Conservation (phyloP, 2,113 vertebrate species). For the Mastomys natalensis region DNA sequence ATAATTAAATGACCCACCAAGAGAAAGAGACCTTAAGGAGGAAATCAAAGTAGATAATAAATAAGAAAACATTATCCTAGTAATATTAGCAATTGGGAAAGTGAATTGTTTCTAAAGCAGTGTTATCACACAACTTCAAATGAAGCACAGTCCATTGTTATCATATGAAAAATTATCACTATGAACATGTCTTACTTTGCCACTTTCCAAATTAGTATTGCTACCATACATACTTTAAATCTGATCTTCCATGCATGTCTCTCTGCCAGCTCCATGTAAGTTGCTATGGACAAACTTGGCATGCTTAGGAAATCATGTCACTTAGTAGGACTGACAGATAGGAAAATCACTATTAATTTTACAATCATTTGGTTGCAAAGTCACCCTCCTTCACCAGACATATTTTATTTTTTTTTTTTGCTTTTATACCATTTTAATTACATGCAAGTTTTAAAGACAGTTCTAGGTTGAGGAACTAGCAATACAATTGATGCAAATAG, state of each 20-base stretch:
- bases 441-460: no score
- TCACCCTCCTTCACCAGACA: background rate
- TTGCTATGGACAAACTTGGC: background rate
- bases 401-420: background rate
- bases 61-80: constrained; percentile 40
- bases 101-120: constrained; percentile 24
- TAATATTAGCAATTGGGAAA: background rate
- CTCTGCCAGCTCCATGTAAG: background rate
- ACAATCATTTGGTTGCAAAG: background rate
- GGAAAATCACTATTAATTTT: constrained; percentile 8
- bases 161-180: background rate
- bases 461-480: no score
- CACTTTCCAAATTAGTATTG: constrained; percentile 9
- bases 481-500: no score
- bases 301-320: background rate
- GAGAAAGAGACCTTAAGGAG: background rate
- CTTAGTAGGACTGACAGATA: background rate
- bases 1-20: constrained; percentile 57
- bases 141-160: background rate
- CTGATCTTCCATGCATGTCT: background rate
- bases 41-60: constrained; percentile 22
- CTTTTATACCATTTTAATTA: no score
- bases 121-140: background rate
- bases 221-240: background rate
- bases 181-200: background rate